A percentile compares a stretch with the other conserved stretches of the same genome.
Conservation (phyloP, 2,888 invertebrate genomes). For the Petrolisthes cinctipes region DNA sequence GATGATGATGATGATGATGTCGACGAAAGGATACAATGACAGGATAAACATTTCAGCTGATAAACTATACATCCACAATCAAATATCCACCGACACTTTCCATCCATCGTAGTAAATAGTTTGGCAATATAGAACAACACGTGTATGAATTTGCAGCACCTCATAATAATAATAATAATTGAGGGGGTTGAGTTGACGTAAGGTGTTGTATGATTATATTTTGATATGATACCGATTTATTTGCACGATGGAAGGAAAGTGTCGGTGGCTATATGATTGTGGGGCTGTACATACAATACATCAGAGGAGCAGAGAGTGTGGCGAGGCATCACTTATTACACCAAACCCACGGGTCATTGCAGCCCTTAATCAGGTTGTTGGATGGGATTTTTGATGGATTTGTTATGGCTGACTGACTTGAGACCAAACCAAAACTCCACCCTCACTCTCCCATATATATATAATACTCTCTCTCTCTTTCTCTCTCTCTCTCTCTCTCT, state of each 20-base stretch:
- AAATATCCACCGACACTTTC: too few relatives aligned
- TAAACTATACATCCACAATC: too few relatives aligned
- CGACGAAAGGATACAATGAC: neutral
- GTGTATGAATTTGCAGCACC: too few relatives aligned
- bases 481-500: conserved; percentile 7
- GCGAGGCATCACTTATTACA: neutral
- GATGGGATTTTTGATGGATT: conserved; percentile 47
- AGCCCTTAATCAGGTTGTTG: conserved; percentile 38
- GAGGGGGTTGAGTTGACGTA: too few relatives aligned
- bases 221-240: too few relatives aligned
- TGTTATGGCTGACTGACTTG: conserved; percentile 30
- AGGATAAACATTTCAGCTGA: too few relatives aligned
- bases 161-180: too few relatives aligned
- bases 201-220: too few relatives aligned
- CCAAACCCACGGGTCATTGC: conserved; percentile 30
- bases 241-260: too few relatives aligned
- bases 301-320: neutral
- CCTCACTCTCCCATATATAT: neutral
- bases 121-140: too few relatives aligned
- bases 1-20: neutral
- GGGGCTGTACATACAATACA: neutral
- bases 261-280: too few relatives aligned
- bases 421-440: conserved; percentile 6
- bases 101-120: too few relatives aligned
- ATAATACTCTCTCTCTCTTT: neutral